phyloP scores from a whole-genome alignment of 2,888 invertebrate genomes.

The Sepiola atlantica region DNA sequence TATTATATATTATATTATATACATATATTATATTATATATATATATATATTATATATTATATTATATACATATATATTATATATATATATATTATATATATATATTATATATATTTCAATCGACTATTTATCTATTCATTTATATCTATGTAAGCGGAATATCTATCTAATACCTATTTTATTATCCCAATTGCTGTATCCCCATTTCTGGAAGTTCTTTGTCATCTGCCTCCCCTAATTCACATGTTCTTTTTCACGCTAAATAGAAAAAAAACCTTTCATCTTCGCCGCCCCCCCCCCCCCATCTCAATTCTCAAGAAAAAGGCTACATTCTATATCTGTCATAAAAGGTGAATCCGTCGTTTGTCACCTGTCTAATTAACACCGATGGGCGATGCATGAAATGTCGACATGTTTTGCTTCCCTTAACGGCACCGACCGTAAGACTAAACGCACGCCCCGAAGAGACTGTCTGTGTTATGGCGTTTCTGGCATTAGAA shows the following conservation, averaged over 20 bases:
- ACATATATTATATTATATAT: too few species aligned
- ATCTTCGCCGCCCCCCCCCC: not conserved
- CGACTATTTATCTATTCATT: too few species aligned
- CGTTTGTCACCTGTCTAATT: not conserved
- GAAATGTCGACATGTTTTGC: not conserved
- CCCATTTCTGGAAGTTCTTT: too few species aligned
- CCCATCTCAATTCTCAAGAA: too few species aligned
- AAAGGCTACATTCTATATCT: not conserved
- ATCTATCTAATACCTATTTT: not conserved
- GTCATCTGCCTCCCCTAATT: not conserved
- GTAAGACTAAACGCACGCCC: not conserved
- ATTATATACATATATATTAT: too few species aligned
- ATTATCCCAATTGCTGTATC: too few species aligned
- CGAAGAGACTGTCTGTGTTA: not conserved
- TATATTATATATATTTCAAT: too few species aligned
- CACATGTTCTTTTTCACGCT: not conserved
- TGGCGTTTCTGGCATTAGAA: too few species aligned
- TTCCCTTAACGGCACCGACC: not conserved
- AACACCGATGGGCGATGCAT: not conserved
- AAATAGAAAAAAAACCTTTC: not conserved
- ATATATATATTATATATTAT: too few species aligned
- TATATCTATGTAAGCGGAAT: slow-evolving; percentile 4
- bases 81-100: too few species aligned
- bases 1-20: too few species aligned
- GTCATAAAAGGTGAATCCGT: not conserved